Base-by-base conservation (phyloP, 2,888 invertebrate species). In the Dryomyza anilis region DNA sequence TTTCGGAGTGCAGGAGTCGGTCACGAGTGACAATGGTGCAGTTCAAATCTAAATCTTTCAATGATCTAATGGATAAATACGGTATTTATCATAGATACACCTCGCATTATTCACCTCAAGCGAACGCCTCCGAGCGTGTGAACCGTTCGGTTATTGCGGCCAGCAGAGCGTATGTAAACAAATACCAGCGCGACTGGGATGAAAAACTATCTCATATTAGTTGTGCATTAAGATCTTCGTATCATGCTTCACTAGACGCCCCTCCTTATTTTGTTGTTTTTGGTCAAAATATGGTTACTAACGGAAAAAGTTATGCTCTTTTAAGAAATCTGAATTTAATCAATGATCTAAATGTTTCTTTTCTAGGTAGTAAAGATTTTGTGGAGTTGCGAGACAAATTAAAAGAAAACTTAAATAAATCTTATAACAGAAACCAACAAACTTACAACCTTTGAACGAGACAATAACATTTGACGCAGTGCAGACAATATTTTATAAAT, bases 61-160 rank as follows among this genome's bases (percentile, higher is more conserved):
- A 65, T 25, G 27, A 21, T 8, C 60, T 73, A 3, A 33, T 69
- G 10, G 29, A 36, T 14, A 59, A 52, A 12, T 74, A 71, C 52
- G 63, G 70, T 8, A 50, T 67, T 1, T 65, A 25, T 25, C 58
- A 45, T 29, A 30, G 43, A n/a, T 21, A 27, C 1, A 43, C 45
- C 1, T 43, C 25, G 1, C 48, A 62, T 12, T 78, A 80, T 63
- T 73, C 76, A 19, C 77, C 80, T 0, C 79, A 80, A 68, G 66
- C 67, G 1, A 79, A 80, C 62, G 75, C 77, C 8, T 55, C 64
- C 5, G 67, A 67, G 63, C 65, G 76, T 1, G 69, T 74, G 0
- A 79, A 79, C 63, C 59, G 74, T 19, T 73, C 73, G 12, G 46
- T 58, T 6, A 14, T 58, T 21, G 16, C 43, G 30, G 43, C 43